phyloP scores from a whole-genome alignment of 1,140 invertebrate genomes.

The Drosophila malerkotliana region DNA sequence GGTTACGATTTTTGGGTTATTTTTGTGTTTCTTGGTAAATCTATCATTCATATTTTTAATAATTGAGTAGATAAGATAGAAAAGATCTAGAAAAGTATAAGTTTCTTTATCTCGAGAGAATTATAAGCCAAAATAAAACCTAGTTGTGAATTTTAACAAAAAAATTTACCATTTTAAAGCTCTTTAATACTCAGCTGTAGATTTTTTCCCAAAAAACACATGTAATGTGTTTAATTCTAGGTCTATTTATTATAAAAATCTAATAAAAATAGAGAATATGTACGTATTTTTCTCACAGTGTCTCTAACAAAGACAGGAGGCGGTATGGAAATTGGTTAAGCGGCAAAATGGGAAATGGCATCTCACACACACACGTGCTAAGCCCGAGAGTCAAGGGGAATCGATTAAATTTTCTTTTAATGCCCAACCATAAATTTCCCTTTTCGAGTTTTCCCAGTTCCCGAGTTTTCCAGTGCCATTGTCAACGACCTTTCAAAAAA shows the following conservation, averaged over 20 bases:
- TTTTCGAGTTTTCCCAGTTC: background rate
- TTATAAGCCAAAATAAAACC: background rate
- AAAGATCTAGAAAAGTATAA: no score
- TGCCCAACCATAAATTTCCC: constrained; percentile 72
- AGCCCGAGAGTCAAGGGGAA: constrained; percentile 44
- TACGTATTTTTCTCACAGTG: background rate
- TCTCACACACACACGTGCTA: constrained; percentile 64
- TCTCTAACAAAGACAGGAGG: constrained; percentile 19
- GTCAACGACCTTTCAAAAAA: constrained; percentile 73
- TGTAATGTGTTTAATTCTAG: no score
- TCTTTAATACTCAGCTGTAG: background rate
- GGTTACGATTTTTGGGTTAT: no score
- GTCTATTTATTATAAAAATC: no score
- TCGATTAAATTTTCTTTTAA: constrained; percentile 77
- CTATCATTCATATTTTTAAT: no score
- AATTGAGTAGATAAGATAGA: no score
- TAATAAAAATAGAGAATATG: background rate
- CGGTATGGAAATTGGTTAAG: constrained; percentile 41
- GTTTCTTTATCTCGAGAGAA: no score
- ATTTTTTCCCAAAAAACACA: no score
- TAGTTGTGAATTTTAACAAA: background rate
- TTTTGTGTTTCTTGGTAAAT: no score
- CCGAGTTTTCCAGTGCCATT: constrained; percentile 27
- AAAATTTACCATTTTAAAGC: background rate
- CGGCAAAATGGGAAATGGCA: constrained; percentile 24